These are phyloP conservation scores for Drosophila aff. DNA, from an alignment of 1,140 invertebrate species.

Conservation along the genomic window DNA sequence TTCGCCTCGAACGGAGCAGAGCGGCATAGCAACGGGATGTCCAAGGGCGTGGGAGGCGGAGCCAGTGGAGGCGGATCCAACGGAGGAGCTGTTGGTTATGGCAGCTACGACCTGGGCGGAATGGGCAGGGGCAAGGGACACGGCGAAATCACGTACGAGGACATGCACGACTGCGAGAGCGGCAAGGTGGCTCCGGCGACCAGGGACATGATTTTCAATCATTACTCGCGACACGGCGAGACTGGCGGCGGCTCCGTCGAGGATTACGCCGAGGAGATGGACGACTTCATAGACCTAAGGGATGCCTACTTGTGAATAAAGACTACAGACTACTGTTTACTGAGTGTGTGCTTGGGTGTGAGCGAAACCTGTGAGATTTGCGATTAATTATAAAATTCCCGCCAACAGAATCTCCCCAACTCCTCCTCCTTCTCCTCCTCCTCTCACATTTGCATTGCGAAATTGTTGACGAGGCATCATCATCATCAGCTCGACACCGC, in stretches of 20 bases:
- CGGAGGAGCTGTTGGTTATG: constrained; percentile 27
- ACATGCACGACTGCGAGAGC: constrained; percentile 72
- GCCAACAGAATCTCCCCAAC: background rate
- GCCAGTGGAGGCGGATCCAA: constrained; percentile 9
- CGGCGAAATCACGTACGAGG: constrained; percentile 77
- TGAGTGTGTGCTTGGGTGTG: constrained; percentile 27
- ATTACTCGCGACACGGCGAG: constrained; percentile 72
- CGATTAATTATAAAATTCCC: constrained; percentile 82
- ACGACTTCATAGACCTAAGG: constrained; percentile 79
- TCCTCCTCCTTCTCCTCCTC: background rate
- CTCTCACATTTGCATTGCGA: constrained; percentile 58
- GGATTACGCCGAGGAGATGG: constrained; percentile 72
- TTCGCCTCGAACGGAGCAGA: constrained; percentile 43
- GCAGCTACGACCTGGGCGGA: constrained; percentile 30
- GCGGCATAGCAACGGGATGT: constrained; percentile 13
- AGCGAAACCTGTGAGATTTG: constrained; percentile 20
- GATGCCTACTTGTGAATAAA: constrained; percentile 79
- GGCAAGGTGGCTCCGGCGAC: constrained; percentile 64
- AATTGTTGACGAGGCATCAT: constrained; percentile 64
- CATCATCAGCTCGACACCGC: background rate
- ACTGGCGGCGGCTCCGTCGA: constrained; percentile 42
- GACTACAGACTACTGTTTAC: constrained; percentile 1
- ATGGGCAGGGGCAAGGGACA: constrained; percentile 58
- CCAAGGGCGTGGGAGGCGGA: constrained; percentile 18
- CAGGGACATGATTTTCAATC: constrained; percentile 81